Evolutionary conservation across 2,888 invertebrate species (phyloP), one percentile per base, ranked within the genome.

Genomic region (Lasius fuliginosus): DNA sequence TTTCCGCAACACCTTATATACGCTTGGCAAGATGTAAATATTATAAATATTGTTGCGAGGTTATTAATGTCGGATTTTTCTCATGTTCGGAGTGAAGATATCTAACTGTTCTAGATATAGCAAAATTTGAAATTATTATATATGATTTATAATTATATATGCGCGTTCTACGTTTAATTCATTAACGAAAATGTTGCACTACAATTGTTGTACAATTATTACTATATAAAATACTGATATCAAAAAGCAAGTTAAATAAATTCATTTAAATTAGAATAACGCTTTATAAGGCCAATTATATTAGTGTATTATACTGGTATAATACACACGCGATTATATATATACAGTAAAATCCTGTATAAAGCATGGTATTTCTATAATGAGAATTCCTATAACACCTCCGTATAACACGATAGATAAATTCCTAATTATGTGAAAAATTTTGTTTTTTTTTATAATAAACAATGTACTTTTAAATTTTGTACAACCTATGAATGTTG

Each of bases 11-110:
- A 64, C 30, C 23, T 49, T 46, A 11, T 23, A 85, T 85, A 90
- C 86, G 86, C 85, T 89, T 90, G 91, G 92, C 90, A 91, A 92
- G 92, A 91, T 82, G 86, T 84, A 81, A 90, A 89, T 90, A 84
- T 88, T 71, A 85, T 87, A 85, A 88, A 84, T 87, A 86, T 83
- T 40, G 77, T 74, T 56, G 65, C 83, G 82, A 83, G 87, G 81
- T 82, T 84, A 82, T 36, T 53, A 53, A 53, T 53, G n/a, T 53
- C 18, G n/a, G 6, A 62, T 74, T 62, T 42, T 62, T 64, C 15
- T 75, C 18, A 53, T 53, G 11, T 33, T 8, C 23, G n/a, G 12
- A 15, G 0, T 62, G 3, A 23, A 64, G 3, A 75, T 33, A 46
- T 64, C 8, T 75, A 6, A 56, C 40, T 49, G n/a, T 40, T 56